Evolutionary conservation across 2,797 vertebrate genomes (phyloP).

Genomic region (Halcyon chelicuti): DNA sequence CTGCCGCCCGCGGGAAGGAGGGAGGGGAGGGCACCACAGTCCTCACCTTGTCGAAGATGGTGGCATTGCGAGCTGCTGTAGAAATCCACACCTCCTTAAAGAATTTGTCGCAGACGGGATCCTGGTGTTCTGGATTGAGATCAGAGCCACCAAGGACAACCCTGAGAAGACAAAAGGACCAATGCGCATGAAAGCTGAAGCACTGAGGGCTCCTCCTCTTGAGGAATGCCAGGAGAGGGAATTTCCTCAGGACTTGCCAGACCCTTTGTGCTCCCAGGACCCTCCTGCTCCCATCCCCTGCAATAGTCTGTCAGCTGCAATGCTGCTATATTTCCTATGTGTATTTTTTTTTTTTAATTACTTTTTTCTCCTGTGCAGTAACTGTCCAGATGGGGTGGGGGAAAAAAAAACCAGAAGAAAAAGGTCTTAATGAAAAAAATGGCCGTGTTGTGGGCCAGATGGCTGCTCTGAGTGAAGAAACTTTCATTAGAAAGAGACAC

Average conservation of each 20-base stretch:
- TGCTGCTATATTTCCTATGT: not conserved
- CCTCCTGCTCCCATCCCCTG: not conserved
- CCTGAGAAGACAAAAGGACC: conserved; percentile 73
- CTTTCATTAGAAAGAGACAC: conserved; percentile 22
- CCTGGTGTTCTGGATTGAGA: conserved; percentile 84
- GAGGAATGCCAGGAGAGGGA: not conserved
- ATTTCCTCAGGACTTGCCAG: not conserved
- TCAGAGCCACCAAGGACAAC: conserved; percentile 87
- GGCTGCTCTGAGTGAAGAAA: conserved; percentile 40
- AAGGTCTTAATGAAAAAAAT: conserved; percentile 36
- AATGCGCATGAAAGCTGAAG: not conserved
- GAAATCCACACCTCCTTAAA: conserved; percentile 96
- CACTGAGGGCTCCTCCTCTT: not conserved
- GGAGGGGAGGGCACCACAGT: fast-evolving
- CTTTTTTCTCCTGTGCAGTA: not conserved
- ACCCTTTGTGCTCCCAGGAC: not conserved
- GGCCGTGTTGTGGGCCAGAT: not conserved
- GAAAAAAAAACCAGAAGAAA: not conserved
- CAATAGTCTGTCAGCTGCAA: conserved; percentile 23
- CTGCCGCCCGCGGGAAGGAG: not conserved
- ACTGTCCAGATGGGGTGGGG: conserved; percentile 37
- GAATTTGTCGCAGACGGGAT: conserved; percentile 93
- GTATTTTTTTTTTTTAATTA: not conserved
- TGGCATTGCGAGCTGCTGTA: conserved; percentile 89
- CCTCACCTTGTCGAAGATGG: conserved; percentile 92